phyloP scores from a whole-genome alignment of 1,140 invertebrate genomes.

The Hypothenemus hampei region DNA sequence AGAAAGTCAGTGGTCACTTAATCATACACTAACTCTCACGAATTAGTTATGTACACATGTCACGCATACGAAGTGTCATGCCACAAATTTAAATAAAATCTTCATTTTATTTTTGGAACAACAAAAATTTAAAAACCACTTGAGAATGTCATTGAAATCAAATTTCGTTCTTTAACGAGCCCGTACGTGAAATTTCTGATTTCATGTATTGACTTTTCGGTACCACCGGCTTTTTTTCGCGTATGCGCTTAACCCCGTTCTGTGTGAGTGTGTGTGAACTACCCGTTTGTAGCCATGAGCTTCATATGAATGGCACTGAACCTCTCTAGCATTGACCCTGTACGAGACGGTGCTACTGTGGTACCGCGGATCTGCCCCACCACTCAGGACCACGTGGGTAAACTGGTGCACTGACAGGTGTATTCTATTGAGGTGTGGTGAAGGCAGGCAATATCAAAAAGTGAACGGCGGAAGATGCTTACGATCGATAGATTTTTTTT shows the following conservation, averaged over 20 bases:
- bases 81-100: no score
- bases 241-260: constrained; percentile 1
- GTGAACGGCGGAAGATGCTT: constrained; percentile 10
- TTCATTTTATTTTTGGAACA: no score
- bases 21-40: no score
- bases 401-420: constrained; percentile 29
- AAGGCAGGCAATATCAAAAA: constrained; percentile 13
- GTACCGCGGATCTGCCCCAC: constrained; percentile 14
- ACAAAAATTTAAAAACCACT: no score
- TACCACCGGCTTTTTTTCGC: constrained; percentile 21
- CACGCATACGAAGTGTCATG: no score
- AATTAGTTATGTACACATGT: no score
- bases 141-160: no score
- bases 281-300: constrained; percentile 26
- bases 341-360: constrained; percentile 19
- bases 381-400: constrained; percentile 22
- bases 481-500: not conserved
- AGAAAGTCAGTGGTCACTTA: no score
- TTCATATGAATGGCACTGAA: constrained; percentile 29
- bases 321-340: constrained; percentile 28
- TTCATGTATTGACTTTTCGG: not conserved
- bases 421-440: constrained; percentile 15
- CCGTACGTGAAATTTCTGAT: no score
- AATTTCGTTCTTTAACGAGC: no score
- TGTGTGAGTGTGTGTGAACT: constrained; percentile 20